Base-by-base conservation (phyloP, 2,888 invertebrate genomes). In the Nasonia oneida region DNA sequence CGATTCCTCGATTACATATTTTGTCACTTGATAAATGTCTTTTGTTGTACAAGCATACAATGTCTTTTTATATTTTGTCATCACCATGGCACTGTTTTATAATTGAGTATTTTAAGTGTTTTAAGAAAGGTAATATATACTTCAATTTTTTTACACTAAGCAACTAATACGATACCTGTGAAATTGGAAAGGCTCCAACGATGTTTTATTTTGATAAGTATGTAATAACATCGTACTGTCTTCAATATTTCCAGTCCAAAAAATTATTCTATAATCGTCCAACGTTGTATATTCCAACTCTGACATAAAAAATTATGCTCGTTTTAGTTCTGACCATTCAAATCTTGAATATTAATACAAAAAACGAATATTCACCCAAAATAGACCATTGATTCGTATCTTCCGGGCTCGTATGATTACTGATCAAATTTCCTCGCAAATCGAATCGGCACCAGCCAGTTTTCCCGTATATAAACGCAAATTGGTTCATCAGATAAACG, bases 241-340 rank as follows among this genome's bases (percentile, higher is more conserved):
- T 81, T 97, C 98, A 78, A 97, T 94, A 88, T 95, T 96, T 2
- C 97, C 97, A 73, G 96, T 96, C 98, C 98, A 98, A 93, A 97
- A 96, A 18, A 97, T 94, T 3, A 97, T 94, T 87, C 96, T 94
- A 90, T 97, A 97, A 88, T 96, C 96, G 6, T 95, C 95, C 57
- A 96, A 93, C 87, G 95, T 95, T 2, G 95, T 95, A 90, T 96
- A 97, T 89, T 97, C 97, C 94, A 98, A 96, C 42, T 88, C 93
- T 85, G 94, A 95, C 95, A 89, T 86, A 91, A 93, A 29, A 64
- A 67, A 50, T n/a, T 70, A 67, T 73, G 29, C 47, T 18, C 47
- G 29, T 53, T 64, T 33, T 37, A 29, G 2, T 29, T 64, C 42
- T 42, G 2, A 71, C 15, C 0, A 33, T 3, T n/a, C 42, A 73